Evolutionary conservation across 2,797 vertebrate species (phyloP).

Genomic region (Hafferia zeledoni): DNA sequence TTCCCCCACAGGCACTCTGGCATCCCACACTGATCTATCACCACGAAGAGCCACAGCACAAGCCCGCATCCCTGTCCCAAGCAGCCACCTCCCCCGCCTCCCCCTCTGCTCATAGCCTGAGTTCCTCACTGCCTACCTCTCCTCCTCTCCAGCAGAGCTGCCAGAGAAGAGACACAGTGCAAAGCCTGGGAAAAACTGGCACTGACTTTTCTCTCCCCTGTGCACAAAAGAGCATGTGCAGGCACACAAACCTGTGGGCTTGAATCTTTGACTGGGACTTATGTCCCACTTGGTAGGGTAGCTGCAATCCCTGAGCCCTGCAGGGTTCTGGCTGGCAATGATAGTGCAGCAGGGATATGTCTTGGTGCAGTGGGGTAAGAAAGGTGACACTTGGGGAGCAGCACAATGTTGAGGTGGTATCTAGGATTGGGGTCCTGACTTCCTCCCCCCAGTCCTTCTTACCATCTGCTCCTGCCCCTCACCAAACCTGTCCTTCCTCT

Average conservation of each 20-base stretch:
- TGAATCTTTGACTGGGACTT: background rate
- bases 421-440: rapidly evolving
- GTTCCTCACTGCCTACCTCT: conserved; percentile 52
- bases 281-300: rapidly evolving
- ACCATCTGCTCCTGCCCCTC: background rate
- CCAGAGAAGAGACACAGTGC: background rate
- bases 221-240: background rate
- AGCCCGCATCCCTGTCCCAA: background rate
- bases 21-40: conserved; percentile 54
- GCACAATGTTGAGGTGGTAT: background rate
- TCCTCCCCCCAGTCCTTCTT: background rate
- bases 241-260: background rate
- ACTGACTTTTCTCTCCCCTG: background rate
- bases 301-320: background rate
- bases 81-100: conserved; percentile 35
- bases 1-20: conserved; percentile 59
- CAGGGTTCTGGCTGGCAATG: background rate
- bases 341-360: background rate
- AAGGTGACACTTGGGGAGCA: background rate
- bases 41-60: conserved; percentile 1
- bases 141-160: background rate
- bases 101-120: conserved; percentile 40
- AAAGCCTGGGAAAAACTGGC: conserved; percentile 34
- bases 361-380: background rate
- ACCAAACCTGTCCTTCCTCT: background rate